These are phyloP conservation scores for Diacarnus erythraeanus DNA, from an alignment of 37 sponge, comb jelly and placozoan genomes.

Conservation along the genomic window DNA sequence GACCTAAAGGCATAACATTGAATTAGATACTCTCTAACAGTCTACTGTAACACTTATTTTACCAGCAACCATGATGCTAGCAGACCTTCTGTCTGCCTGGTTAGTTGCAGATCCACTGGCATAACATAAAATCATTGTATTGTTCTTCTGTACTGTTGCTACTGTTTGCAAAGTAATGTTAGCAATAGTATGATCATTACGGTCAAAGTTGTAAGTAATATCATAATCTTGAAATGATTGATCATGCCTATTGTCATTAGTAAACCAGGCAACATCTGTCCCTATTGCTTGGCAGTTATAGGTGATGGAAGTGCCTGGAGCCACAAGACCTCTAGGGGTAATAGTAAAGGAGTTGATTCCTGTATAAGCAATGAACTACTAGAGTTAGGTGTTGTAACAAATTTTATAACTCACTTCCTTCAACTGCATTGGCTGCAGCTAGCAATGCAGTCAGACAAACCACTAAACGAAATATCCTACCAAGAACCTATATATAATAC, in stretches of 20 bases:
- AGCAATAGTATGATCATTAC: background rate
- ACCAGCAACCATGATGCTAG: background rate
- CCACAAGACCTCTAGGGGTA: background rate
- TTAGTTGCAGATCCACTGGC: background rate
- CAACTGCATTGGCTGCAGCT: too few relatives aligned
- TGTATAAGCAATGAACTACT: too few relatives aligned
- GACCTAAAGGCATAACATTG: background rate
- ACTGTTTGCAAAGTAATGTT: background rate
- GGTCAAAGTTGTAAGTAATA: background rate
- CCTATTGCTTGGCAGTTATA: background rate
- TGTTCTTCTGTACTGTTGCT: background rate
- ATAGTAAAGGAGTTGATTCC: too few relatives aligned
- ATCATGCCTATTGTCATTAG: background rate
- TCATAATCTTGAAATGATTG: background rate
- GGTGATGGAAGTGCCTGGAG: background rate
- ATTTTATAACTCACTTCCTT: too few relatives aligned
- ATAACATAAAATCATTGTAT: background rate
- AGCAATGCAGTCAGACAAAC: too few relatives aligned
- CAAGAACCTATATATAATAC: too few relatives aligned
- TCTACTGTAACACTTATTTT: background rate
- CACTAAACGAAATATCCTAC: too few relatives aligned
- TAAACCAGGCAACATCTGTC: background rate
- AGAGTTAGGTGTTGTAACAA: too few relatives aligned
- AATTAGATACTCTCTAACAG: too few relatives aligned
- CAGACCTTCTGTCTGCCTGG: background rate